Base-by-base conservation (phyloP, 2,113 vertebrate genomes). In the Fukomys damarensis region DNA sequence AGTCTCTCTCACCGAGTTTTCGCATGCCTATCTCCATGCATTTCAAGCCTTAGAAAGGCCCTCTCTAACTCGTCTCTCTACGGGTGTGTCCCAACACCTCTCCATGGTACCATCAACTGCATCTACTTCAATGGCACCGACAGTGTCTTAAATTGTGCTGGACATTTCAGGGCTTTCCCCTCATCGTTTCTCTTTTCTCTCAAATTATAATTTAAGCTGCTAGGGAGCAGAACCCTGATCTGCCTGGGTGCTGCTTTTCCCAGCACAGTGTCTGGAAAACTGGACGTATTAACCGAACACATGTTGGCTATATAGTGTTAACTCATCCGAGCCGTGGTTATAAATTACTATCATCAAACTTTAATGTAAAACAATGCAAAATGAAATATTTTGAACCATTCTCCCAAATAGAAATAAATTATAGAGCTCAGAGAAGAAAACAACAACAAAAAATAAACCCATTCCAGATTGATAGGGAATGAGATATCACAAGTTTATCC, bases 331-430 rank as follows among this genome's bases (percentile, higher is more conserved):
- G 32, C 5, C 76, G 2, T 46, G 32, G 49, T 24, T 86, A 26
- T 90, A 93, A 86, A 92, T 85, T 86, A 59, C 5, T 38, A 46
- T 43, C 5, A 52, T 87, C 22, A 32, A 46, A 76, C 30, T 77
- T 93, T 59, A 84, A 77, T 19, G 90, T 8, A 59, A 91, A 86
- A 89, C 4, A 89, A 12, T 38, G 32, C 89, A 86, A 11, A 85
- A 10, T 38, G 12, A 4, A 26, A 70, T 1, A 26, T 54, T 91
- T 61, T 89, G 30, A 70, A 79, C 26, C 10, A 52, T 28, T 26
- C 4, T 9, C 26, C 32, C 35, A 70, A 14, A 24, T 13, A 72
- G 46, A 63, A 7, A 86, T 0, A 32, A 20, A 70, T 80, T 3
- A 9, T 1, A 4, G 20, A 38, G 1, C 43, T 19, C 13, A 52